These are phyloP conservation scores for Zele albiditarsus DNA, from an alignment of 2,888 invertebrate species.

Conservation along the genomic window DNA sequence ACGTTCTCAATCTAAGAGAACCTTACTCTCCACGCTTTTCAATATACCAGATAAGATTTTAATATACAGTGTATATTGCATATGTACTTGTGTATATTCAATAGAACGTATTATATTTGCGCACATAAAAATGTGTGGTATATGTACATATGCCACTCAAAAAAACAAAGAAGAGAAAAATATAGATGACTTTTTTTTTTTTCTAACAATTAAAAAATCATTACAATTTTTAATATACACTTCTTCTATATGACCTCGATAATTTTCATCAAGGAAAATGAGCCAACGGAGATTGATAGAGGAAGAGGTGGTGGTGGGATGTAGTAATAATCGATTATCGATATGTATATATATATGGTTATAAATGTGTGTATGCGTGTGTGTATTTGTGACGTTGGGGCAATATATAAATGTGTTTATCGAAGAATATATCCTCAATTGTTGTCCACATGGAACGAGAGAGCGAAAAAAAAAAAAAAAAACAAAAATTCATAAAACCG, in stretches of 20 bases:
- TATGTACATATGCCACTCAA: not conserved
- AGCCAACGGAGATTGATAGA: not conserved
- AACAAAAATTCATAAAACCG: not conserved
- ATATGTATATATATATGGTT: not conserved
- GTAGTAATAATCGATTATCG: conserved; percentile 2
- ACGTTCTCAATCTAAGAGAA: conserved; percentile 40
- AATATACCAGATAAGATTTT: conserved; percentile 50
- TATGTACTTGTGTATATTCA: not conserved
- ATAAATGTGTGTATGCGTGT: not conserved
- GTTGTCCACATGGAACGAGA: not conserved
- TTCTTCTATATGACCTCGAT: conserved; percentile 27
- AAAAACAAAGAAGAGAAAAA: not conserved
- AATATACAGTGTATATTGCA: not conserved
- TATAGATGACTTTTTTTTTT: not conserved
- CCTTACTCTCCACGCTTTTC: conserved; percentile 39
- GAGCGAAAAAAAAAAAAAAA: not conserved
- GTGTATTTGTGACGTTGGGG: not conserved
- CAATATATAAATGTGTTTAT: not conserved
- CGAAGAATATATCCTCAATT: not conserved
- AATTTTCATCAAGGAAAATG: conserved; percentile 12
- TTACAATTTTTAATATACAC: conserved; percentile 13
- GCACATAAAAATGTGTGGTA: not conserved
- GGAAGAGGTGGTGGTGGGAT: not conserved
- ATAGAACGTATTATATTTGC: not conserved
- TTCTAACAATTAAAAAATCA: not conserved